Evolutionary conservation across 2,888 invertebrate species (phyloP), one percentile per base, ranked within the genome.

Genomic region (Ophioninae sp.): DNA sequence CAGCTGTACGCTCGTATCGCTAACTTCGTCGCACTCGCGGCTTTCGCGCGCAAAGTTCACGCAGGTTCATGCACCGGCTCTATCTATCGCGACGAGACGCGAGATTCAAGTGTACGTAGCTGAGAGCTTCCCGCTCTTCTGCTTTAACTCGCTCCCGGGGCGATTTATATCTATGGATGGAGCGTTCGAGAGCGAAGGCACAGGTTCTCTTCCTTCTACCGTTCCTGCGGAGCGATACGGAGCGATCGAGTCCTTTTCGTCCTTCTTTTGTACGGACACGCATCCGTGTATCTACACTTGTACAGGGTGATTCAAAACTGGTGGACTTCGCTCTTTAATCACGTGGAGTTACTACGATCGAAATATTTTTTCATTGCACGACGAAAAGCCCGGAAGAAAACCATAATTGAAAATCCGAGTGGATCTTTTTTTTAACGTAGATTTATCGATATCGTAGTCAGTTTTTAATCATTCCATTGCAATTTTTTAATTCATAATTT

Each of bases 41-140:
- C 79, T 82, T 62, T 73, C 81, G 84, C 81, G 80, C 83, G 77
- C 85, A 87, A 86, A 87, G 86, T 87, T 87, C 86, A 87, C 86
- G 86, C 86, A 87, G 85, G 86, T 87, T 87, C 86, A 87, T 86
- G 85, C 85, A 85, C 86, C 84, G 85, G 79, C 86, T 83, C 20
- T 13, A 21, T 44, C 69, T 81, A 79, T 77, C 65, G 74, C 74
- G 61, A 72, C 78, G 75, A 74, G 81, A 69, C 68, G 77, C 79
- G 74, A 44, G 79, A 78, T 70, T 77, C 82, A 37, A n/a, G 56
- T 65, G 17, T 50, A 70, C 50, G 70, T 80, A 78, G 70, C 64
- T 41, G 56, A 37, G 65, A 44, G 23, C 75, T 65, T 69, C 61
- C 69, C 75, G 64, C 67, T 64, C 78, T 72, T 30, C 75, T 56